Percentiles rank a stretch among this genome's conserved stretches.
Conservation (phyloP, 2,113 vertebrate species). For the Pedionomus torquatus region DNA sequence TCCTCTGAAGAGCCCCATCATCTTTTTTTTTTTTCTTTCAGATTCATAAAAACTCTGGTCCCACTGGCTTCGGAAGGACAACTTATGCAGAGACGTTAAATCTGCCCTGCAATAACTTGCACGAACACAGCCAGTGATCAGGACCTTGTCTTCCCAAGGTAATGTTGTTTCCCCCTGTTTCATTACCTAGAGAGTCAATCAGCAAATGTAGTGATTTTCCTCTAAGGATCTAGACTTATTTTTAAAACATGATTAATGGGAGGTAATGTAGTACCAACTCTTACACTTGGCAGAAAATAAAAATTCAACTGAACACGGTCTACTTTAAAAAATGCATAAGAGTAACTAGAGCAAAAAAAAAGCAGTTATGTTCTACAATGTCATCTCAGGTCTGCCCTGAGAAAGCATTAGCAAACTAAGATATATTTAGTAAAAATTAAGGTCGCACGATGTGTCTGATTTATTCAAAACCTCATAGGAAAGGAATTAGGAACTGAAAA, state of each 20-base stretch:
- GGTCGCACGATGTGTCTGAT: neutral
- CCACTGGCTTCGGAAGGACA: neutral
- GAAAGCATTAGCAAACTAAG: neutral
- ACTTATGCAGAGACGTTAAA: neutral
- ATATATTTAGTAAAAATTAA: constrained; percentile 33
- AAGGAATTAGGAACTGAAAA: neutral
- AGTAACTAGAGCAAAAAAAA: constrained; percentile 30
- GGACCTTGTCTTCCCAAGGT: neutral
- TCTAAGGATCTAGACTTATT: neutral
- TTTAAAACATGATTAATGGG: constrained; percentile 25
- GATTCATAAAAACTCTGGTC: neutral
- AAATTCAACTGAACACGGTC: neutral
- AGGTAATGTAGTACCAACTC: neutral
- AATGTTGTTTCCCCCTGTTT: neutral
- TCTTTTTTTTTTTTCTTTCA: neutral
- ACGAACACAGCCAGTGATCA: neutral
- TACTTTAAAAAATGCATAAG: constrained; percentile 3
- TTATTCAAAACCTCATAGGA: neutral
- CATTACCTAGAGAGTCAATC: neutral
- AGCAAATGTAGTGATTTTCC: neutral
- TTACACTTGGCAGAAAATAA: constrained; percentile 19
- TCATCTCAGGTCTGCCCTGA: constrained; percentile 2
- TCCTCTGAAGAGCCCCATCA: neutral
- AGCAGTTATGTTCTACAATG: neutral
- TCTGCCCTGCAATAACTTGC: neutral